A percentile compares a stretch with the other conserved stretches of the same genome.
These are phyloP conservation scores for Azorinus chamasolen DNA, from an alignment of 2,888 invertebrate species.

Conservation along the genomic window DNA sequence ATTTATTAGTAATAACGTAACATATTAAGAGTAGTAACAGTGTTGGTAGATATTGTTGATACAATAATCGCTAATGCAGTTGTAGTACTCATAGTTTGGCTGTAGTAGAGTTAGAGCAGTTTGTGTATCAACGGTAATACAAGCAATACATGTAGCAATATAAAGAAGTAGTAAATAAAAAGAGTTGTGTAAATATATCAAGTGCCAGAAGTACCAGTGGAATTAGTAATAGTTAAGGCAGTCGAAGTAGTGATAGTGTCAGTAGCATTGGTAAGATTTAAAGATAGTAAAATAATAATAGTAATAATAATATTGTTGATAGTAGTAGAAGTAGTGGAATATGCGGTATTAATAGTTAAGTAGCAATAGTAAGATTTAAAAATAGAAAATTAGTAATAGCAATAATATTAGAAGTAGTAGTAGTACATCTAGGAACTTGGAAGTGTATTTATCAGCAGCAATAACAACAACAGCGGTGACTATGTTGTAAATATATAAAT, in stretches of 20 bases:
- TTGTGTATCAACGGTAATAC: neutral
- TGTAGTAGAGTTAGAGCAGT: constrained; percentile 1
- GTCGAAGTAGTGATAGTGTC: too few relatives aligned
- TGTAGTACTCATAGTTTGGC: neutral
- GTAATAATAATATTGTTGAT: too few relatives aligned
- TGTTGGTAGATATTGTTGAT: neutral
- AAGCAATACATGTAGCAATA: constrained; percentile 2
- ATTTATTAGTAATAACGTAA: too few relatives aligned
- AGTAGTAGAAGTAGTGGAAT: too few relatives aligned
- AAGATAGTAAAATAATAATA: neutral
- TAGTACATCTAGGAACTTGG: neutral
- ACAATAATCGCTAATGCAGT: neutral
- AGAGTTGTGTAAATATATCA: too few relatives aligned
- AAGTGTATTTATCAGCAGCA: too few relatives aligned
- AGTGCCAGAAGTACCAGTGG: too few relatives aligned
- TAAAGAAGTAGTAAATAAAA: neutral
- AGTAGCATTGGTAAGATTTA: neutral
- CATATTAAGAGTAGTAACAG: neutral
- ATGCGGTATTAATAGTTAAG: neutral
- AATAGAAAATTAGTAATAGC: neutral
- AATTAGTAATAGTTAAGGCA: too few relatives aligned
- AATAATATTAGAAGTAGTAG: neutral
- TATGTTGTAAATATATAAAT: too few relatives aligned
- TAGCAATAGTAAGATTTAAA: neutral
- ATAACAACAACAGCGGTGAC: too few relatives aligned